Evolutionary conservation across 2,888 invertebrate species (phyloP), one percentile per base, ranked within the genome.

Genomic region (Apeira syringaria): DNA sequence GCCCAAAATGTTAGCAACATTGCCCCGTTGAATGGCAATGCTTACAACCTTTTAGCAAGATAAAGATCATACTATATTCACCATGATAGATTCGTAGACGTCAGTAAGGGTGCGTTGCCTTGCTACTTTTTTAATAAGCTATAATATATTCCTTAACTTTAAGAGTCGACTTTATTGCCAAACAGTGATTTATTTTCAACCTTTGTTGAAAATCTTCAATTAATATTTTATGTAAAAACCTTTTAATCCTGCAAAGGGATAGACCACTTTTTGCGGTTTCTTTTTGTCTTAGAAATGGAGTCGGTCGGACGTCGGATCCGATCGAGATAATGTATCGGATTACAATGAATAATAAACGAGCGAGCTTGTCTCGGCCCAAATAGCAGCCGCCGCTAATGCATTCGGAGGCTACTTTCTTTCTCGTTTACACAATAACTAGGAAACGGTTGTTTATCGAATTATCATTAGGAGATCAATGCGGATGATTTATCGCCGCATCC

Each of bases 271-370:
- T 50, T 54, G 58, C 49, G 53, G 59, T 61, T 66, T 64, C 58
- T 61, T 66, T 60, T 60, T 52, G 52, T 56, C 53, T 57, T 53
- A 62, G 58, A 49, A 50, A 60, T 64, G 66, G 59, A 53, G 31
- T 47, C 58, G 53, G 53, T 61, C 55, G 66, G 65, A 65, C 68
- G 68, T 67, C 61, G 62, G 63, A 53, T 54, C 59, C 56, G 36
- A 51, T 39, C 42, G 58, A 67, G 68, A 68, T 71, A 75, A 73
- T 70, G 65, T 81, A 78, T 84, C 74, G 67, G 71, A 75, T 84
- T 80, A 79, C 80, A 69, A 70, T 80, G 76, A 83, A 82, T 84
- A 77, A 78, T 74, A 74, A 79, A 80, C 65, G 67, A 68, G 67
- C 61, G 59, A 60, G 67, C 65, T 62, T 64, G 63, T 60, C 55